Base-by-base conservation (phyloP, 2,113 vertebrate species). In the Falcunculus frontatus region DNA sequence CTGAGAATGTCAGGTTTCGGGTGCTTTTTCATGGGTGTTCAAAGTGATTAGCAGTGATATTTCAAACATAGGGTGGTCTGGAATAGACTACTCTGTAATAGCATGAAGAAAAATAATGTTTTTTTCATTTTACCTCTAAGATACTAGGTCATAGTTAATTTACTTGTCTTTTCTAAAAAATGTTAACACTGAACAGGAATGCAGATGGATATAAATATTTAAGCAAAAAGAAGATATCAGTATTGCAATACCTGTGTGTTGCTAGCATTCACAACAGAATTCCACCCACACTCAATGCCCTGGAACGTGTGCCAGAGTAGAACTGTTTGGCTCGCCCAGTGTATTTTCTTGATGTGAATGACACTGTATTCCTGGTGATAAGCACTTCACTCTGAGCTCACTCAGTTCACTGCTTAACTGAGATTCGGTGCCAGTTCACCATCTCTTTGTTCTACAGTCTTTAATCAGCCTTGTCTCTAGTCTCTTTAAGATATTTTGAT, bases 131-230 rank as follows among this genome's bases (percentile, higher is more conserved):
- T 42, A 59, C 39, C 27, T 74, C 15, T 84, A 13, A 70, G 49
- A 80, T 92, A 74, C 9, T 23, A 74, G 46, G 37, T 86, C 41
- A 39, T 35, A 74, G 59, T 90, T 80, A 79, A 88, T 94, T 93
- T 94, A 83, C 42, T 33, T 92, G 46, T 85, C 42, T 74, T 56
- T 87, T 68, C 39, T 73, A 27, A 90, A 87, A 87, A 49, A 67
- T 91, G 60, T 41, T 75, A 91, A 56, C 44, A 50, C 41, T 5
- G 9, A 77, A 52, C 39, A 90, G 16, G 72, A 83, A 59, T 92
- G 69, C 64, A 77, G 65, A 59, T 44, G 47, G 15, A 49, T 84
- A 84, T 82, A 96, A 95, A 97, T 87, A 77, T 77, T 89, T 83
- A 62, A 86, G 63, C 0, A 2, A 47, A 86, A 88, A 62, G 29